Evolutionary conservation across 1,140 invertebrate genomes (phyloP).

Genomic region (Trachymyrmex cornetzi): DNA sequence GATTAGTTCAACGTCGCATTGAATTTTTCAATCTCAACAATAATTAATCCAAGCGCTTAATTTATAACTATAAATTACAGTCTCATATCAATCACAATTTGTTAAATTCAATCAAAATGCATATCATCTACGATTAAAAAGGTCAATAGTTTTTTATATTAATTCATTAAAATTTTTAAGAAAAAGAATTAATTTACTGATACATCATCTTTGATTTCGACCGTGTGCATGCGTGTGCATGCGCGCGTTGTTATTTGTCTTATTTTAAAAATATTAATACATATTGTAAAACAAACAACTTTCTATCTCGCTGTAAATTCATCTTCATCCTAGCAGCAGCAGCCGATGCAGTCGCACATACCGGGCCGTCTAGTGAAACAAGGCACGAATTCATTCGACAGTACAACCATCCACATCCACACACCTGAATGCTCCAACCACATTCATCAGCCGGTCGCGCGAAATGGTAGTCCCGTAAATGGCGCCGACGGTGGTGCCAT

Average conservation of each 20-base stretch:
- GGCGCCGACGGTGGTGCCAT: conserved; percentile 87
- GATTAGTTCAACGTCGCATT: neutral
- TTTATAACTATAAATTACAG: neutral
- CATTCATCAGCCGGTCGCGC: conserved; percentile 89
- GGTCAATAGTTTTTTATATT: neutral
- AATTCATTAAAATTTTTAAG: neutral
- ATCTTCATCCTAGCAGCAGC: conserved; percentile 60
- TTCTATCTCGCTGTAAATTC: neutral
- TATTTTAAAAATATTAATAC: neutral
- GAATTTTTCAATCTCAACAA: neutral
- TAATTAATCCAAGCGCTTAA: neutral
- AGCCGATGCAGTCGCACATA: conserved; percentile 79
- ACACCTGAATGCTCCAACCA: conserved; percentile 94
- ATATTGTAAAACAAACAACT: neutral
- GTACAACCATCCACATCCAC: conserved; percentile 92
- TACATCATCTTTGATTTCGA: neutral
- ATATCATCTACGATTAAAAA: neutral
- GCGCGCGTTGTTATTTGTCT: neutral
- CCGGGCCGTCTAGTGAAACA: conserved; percentile 88
- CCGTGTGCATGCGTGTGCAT: neutral
- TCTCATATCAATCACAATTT: neutral
- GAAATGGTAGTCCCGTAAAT: conserved; percentile 87
- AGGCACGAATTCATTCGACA: conserved; percentile 91
- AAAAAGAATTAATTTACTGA: neutral
- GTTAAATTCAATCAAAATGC: neutral